These are phyloP conservation scores for Zootermopsis nevadensis DNA, from an alignment of 2,888 invertebrate species.

Conservation along the genomic window DNA sequence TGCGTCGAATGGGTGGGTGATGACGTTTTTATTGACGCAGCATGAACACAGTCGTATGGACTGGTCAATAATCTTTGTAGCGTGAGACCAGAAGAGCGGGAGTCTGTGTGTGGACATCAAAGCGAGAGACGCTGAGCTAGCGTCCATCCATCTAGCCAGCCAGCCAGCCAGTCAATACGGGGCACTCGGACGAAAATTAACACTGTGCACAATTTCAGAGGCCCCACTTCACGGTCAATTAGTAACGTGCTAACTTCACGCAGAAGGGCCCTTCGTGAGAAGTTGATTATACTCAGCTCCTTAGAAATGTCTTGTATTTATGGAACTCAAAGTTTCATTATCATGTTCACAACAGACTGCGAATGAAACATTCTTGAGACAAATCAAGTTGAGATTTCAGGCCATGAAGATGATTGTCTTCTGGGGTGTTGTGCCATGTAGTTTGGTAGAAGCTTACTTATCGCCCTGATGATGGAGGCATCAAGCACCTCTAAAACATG, in stretches of 20 bases:
- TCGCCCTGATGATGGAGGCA: no score
- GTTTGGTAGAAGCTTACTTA: no score
- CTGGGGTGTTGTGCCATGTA: no score
- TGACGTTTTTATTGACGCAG: constrained; percentile 5
- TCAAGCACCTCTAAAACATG: no score
- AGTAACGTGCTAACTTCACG: not conserved
- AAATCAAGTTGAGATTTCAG: no score
- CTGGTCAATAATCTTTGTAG: constrained; percentile 5
- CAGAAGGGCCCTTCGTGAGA: no score
- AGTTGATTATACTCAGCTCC: no score
- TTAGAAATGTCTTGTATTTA: no score
- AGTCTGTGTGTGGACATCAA: not conserved
- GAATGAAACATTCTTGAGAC: no score
- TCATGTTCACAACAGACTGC: no score
- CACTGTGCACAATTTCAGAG: not conserved
- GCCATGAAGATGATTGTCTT: no score
- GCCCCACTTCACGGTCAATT: not conserved
- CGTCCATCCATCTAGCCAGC: not conserved
- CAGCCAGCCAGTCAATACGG: not conserved
- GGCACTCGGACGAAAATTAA: not conserved
- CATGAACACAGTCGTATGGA: not conserved
- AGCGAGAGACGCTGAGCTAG: not conserved
- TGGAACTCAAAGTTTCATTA: no score
- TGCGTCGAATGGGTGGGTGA: not conserved
- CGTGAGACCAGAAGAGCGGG: not conserved